phyloP scores from a whole-genome alignment of 1,140 invertebrate species.

The Hetaerina americana region DNA sequence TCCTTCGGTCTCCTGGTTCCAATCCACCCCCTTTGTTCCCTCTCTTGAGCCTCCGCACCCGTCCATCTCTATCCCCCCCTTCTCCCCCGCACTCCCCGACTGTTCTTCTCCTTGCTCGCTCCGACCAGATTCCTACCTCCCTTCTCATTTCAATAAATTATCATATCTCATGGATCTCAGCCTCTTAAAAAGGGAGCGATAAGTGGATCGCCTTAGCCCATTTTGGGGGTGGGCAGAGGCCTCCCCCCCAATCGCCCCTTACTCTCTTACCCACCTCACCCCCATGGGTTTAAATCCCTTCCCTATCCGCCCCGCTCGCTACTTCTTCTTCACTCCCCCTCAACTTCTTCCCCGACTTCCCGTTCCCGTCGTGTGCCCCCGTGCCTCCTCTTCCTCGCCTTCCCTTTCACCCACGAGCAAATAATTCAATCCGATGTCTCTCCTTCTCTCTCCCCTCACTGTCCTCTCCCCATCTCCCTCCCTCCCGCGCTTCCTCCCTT shows the following conservation, averaged over 20 bases:
- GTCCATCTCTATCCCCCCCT: background rate
- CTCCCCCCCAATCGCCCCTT: too few relatives aligned
- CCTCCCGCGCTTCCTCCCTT: too few relatives aligned
- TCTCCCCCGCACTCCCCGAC: background rate
- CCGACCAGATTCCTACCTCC: too few relatives aligned
- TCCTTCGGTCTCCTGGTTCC: conserved; percentile 3
- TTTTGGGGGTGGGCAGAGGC: background rate
- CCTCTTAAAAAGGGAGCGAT: background rate
- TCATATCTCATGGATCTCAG: background rate
- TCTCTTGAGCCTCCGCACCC: background rate
- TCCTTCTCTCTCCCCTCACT: too few relatives aligned
- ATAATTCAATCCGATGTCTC: too few relatives aligned
- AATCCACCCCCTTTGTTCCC: conserved; percentile 2
- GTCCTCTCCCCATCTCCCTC: too few relatives aligned
- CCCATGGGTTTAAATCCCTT: too few relatives aligned
- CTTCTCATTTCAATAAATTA: background rate
- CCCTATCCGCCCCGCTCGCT: conserved; percentile 3
- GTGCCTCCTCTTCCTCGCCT: too few relatives aligned
- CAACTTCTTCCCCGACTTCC: conserved; percentile 3
- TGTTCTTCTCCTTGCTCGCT: conserved; percentile 7
- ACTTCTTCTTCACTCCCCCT: conserved; percentile 7
- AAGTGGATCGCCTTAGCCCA: background rate
- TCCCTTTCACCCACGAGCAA: too few relatives aligned
- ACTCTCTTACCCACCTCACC: too few relatives aligned
- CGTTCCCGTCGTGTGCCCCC: conserved; percentile 3